A percentile compares a stretch with the other conserved stretches of the same genome.
Evolutionary conservation across 2,113 vertebrate species (phyloP).

Genomic region (Microtus oregoni): DNA sequence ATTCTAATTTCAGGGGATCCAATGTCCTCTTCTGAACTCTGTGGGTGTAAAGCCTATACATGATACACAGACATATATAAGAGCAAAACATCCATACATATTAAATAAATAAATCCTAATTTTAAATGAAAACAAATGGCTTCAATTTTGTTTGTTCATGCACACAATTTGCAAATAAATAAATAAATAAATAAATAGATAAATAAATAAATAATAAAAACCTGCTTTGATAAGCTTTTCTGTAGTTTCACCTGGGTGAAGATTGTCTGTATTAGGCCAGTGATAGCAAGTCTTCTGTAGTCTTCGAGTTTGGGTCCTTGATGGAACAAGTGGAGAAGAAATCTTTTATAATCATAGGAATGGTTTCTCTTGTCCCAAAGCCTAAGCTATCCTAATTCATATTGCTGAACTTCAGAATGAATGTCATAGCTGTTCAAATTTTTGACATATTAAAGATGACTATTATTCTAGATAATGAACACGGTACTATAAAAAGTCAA

Average conservation of each 20-base stretch:
- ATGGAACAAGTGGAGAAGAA: conserved; percentile 44
- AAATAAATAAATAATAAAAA: not conserved
- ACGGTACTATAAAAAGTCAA: not conserved
- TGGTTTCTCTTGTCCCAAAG: conserved; percentile 21
- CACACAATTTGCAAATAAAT: not conserved
- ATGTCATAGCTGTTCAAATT: conserved; percentile 46
- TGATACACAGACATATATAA: not conserved
- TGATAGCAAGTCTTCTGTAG: conserved; percentile 14
- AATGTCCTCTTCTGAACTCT: not conserved
- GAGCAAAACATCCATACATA: not conserved
- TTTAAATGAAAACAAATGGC: not conserved
- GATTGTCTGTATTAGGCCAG: conserved; percentile 1
- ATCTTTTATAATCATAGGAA: conserved; percentile 19
- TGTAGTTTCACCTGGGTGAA: conserved; percentile 19
- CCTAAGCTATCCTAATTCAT: conserved; percentile 2
- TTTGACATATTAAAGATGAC: conserved; percentile 65
- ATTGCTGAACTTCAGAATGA: conserved; percentile 49
- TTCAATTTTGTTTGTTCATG: not conserved
- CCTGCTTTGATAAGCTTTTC: not conserved
- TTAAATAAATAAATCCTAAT: not conserved
- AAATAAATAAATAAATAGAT: not conserved
- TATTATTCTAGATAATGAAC: conserved; percentile 60
- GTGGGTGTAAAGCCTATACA: not conserved
- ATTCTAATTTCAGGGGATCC: not conserved
- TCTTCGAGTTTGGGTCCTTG: conserved; percentile 34